These are phyloP conservation scores for Candidula unifasciata DNA, from an alignment of 2,888 invertebrate genomes.

Conservation along the genomic window DNA sequence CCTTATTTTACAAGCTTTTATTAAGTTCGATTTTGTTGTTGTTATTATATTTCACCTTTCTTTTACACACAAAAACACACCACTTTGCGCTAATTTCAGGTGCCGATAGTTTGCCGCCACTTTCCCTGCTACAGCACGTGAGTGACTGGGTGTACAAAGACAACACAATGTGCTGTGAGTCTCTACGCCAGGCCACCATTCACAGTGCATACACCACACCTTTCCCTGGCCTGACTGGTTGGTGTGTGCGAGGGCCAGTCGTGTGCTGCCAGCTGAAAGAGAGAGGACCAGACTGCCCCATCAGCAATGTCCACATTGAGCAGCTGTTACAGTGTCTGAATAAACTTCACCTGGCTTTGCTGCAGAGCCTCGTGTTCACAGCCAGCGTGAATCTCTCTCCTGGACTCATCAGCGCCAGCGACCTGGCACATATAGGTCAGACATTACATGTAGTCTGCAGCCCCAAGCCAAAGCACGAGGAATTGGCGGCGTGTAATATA, in stretches of 20 bases:
- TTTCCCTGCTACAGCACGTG: slow-evolving; percentile 65
- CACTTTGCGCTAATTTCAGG: slow-evolving; percentile 57
- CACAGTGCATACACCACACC: slow-evolving; percentile 70
- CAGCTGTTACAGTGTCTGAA: slow-evolving; percentile 62
- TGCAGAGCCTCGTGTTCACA: slow-evolving; percentile 65
- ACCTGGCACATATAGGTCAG: slow-evolving; percentile 45
- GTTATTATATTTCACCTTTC: no score
- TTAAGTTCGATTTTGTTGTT: no score
- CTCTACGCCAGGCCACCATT: slow-evolving; percentile 68
- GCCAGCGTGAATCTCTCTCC: slow-evolving; percentile 54
- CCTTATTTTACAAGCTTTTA: no score
- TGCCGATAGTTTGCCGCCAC: slow-evolving; percentile 63
- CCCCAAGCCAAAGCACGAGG: slow-evolving; percentile 34
- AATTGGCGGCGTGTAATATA: slow-evolving; percentile 80
- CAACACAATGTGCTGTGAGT: slow-evolving; percentile 70
- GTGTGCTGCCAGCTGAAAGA: slow-evolving; percentile 54
- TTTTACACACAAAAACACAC: no score
- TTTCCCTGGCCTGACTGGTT: slow-evolving; percentile 69
- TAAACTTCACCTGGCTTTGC: slow-evolving; percentile 67
- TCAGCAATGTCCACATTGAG: slow-evolving; percentile 41
- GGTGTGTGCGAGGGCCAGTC: slow-evolving; percentile 71
- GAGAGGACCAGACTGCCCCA: slow-evolving; percentile 25
- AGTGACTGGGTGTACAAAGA: slow-evolving; percentile 72
- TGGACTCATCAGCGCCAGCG: slow-evolving; percentile 54
- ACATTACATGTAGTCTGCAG: slow-evolving; percentile 38